These are phyloP conservation scores for Eleutherodactylus coqui DNA, from an alignment of 2,797 vertebrate species.

Conservation along the genomic window DNA sequence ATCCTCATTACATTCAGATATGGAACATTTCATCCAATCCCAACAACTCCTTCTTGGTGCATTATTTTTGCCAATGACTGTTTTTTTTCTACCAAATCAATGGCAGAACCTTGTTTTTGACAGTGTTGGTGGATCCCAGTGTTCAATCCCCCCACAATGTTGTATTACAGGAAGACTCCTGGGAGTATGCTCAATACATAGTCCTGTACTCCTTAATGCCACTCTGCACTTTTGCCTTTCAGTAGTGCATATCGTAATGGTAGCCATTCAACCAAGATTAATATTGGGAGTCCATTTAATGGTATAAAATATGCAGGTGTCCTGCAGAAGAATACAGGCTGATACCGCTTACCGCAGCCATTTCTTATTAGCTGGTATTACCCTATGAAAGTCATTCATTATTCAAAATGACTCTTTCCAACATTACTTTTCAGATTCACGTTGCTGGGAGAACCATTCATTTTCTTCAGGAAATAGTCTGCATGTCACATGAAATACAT, in stretches of 20 bases:
- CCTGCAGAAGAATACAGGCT: not conserved
- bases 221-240: not conserved
- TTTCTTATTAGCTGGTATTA: slow-evolving; percentile 8
- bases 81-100: no score
- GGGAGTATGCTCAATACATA: not conserved
- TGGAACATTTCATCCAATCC: no score
- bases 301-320: slow-evolving; percentile 15
- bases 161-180: not conserved
- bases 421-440: not conserved
- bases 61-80: no score
- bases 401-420: slow-evolving; percentile 9
- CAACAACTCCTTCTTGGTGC: no score
- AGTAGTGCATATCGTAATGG: not conserved
- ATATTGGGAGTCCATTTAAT: slow-evolving; percentile 31
- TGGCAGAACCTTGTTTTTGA: no score
- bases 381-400: slow-evolving; percentile 18
- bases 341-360: slow-evolving; percentile 6
- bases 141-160: no score
- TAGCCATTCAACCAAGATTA: slow-evolving; percentile 17
- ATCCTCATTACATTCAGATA: no score
- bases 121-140: no score
- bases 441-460: slow-evolving; percentile 5
- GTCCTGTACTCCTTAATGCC: not conserved
- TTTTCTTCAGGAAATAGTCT: slow-evolving; percentile 25
- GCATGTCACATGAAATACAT: not conserved